phyloP scores from a whole-genome alignment of 2,888 invertebrate genomes.

The Drosophila borealis region DNA sequence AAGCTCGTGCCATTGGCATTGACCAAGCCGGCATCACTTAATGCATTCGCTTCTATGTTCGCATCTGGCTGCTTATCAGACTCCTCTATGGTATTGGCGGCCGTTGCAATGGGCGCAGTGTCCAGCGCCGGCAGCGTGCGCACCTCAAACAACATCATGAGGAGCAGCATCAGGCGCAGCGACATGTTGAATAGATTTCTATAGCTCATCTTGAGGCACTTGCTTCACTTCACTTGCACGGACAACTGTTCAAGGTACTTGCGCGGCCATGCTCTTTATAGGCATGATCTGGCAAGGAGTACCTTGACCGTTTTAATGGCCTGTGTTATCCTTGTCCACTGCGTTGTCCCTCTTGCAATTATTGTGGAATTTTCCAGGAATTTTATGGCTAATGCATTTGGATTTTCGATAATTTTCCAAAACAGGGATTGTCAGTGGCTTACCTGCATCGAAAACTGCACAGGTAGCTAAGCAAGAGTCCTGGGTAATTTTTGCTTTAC shows the following conservation, averaged over 20 bases:
- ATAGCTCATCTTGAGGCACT: slow-evolving; percentile 41
- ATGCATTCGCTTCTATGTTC: slow-evolving; percentile 18
- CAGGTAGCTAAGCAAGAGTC: slow-evolving; percentile 52
- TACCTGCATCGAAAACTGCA: slow-evolving; percentile 48
- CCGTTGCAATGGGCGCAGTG: slow-evolving; percentile 23
- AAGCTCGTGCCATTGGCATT: slow-evolving; percentile 29
- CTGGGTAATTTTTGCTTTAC: slow-evolving; percentile 37
- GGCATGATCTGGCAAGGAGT: background rate
- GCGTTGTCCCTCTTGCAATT: slow-evolving; percentile 35
- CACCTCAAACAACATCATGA: slow-evolving; percentile 27
- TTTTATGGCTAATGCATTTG: slow-evolving; percentile 22
- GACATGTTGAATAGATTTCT: slow-evolving; percentile 27
- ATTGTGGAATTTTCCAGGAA: slow-evolving; percentile 58
- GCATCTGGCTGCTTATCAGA: slow-evolving; percentile 53
- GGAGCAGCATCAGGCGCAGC: slow-evolving; percentile 39
- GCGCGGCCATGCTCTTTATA: slow-evolving; percentile 33
- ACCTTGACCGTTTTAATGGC: slow-evolving; percentile 15
- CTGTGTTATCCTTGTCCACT: slow-evolving; percentile 8
- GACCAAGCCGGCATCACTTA: slow-evolving; percentile 16
- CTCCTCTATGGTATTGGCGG: slow-evolving; percentile 62
- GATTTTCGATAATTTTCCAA: slow-evolving; percentile 34
- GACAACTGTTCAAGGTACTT: slow-evolving; percentile 24
- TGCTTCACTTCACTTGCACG: slow-evolving; percentile 21
- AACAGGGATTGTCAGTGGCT: slow-evolving; percentile 14
- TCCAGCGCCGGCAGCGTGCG: slow-evolving; percentile 61